phyloP scores from a whole-genome alignment of 2,797 vertebrate genomes.

The Melanotaenia boesemani region DNA sequence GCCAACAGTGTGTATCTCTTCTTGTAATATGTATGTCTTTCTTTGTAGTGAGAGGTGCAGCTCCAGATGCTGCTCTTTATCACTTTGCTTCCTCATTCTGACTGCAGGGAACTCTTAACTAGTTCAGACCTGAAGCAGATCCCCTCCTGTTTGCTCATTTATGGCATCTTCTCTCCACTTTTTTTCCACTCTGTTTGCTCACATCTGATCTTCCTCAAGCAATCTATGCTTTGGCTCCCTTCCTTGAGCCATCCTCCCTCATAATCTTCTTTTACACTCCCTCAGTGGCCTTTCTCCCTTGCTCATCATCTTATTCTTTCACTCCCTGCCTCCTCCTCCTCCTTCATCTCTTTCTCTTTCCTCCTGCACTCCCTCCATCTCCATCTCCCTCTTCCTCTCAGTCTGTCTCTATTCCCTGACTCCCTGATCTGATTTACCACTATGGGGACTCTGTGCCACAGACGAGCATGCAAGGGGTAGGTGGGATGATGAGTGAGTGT shows the following conservation, averaged over 20 bases:
- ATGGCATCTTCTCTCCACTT: slow-evolving; percentile 31
- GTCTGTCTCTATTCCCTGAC: slow-evolving; percentile 55
- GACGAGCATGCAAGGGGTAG: slow-evolving; percentile 44
- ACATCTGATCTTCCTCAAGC: slow-evolving; percentile 45
- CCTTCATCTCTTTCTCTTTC: slow-evolving; percentile 1
- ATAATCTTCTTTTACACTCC: slow-evolving; percentile 57
- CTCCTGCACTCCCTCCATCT: slow-evolving; percentile 30
- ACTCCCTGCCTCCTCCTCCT: slow-evolving; percentile 34
- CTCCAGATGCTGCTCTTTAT: slow-evolving; percentile 68
- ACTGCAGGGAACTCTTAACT: slow-evolving; percentile 42
- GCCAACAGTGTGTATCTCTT: slow-evolving; percentile 17
- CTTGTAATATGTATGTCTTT: slow-evolving; percentile 11
- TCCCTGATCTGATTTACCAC: slow-evolving; percentile 76
- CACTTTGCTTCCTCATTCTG: slow-evolving; percentile 62
- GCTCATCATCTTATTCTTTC: slow-evolving; percentile 50
- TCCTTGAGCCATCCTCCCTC: slow-evolving; percentile 22
- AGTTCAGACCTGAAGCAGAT: slow-evolving; percentile 39
- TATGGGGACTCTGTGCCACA: slow-evolving; percentile 56
- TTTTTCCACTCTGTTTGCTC: slow-evolving; percentile 14
- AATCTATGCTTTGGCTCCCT: slow-evolving; percentile 22
- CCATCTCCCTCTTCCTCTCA: slow-evolving; percentile 20
- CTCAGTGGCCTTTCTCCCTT: slow-evolving; percentile 49
- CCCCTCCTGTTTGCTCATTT: slow-evolving; percentile 30
- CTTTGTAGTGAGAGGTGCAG: slow-evolving; percentile 34
- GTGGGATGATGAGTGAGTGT: slow-evolving; percentile 66